These are phyloP conservation scores for Epirrhoe alternata DNA, from an alignment of 2,888 invertebrate species.

Conservation along the genomic window DNA sequence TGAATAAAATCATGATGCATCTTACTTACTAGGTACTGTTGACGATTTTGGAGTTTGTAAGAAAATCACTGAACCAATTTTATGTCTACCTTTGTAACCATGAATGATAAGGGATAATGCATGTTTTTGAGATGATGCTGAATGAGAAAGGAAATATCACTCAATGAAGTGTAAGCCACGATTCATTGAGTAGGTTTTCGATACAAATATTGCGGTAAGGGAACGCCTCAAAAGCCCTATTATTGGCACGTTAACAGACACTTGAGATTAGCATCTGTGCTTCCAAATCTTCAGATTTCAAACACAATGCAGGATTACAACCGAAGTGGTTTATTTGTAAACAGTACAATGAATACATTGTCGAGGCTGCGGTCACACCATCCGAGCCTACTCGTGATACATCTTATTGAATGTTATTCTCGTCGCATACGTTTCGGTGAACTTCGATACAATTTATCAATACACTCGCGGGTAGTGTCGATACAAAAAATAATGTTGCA, in stretches of 20 bases:
- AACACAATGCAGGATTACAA: constrained; percentile 80
- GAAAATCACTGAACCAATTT: constrained; percentile 34
- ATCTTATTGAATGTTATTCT: constrained; percentile 76
- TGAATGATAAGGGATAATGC: constrained; percentile 44
- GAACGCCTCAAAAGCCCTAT: constrained; percentile 75
- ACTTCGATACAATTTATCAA: constrained; percentile 66
- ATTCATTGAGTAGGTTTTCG: constrained; percentile 56
- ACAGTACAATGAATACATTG: constrained; percentile 78
- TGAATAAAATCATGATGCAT: constrained; percentile 33
- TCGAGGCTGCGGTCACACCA: constrained; percentile 70
- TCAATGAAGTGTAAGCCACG: constrained; percentile 64
- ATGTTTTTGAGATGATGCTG: constrained; percentile 42
- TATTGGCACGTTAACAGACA: constrained; percentile 82
- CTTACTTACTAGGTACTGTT: constrained; percentile 27
- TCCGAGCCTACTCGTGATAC: constrained; percentile 70
- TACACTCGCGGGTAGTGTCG: constrained; percentile 52
- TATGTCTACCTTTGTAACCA: constrained; percentile 32
- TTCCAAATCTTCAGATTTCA: constrained; percentile 75
- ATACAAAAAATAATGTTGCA: constrained; percentile 50
- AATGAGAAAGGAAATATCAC: constrained; percentile 71
- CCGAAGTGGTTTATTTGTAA: constrained; percentile 84
- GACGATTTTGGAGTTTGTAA: constrained; percentile 21
- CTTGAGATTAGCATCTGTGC: constrained; percentile 85
- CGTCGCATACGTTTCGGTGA: constrained; percentile 75
- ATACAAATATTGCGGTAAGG: constrained; percentile 61